Evolutionary conservation across 2,888 invertebrate species (phyloP), one percentile per base, ranked within the genome.

Genomic region (Heliconius ismenius): DNA sequence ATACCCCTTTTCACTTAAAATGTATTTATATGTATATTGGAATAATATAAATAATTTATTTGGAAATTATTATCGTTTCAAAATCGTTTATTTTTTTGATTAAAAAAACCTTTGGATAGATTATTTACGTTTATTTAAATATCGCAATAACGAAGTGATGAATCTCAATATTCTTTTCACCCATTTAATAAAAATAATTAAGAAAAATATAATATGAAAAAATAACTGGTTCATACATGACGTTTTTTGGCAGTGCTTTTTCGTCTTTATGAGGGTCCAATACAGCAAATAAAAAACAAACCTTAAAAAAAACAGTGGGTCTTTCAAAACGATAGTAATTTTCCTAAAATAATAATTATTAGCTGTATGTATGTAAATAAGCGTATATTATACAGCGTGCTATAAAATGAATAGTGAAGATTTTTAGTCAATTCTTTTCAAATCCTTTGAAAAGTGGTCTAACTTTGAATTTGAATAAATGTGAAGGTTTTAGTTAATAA

Each of bases 401-500:
- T 65, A 32, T 28, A 64, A 64, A 36, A 32, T 21, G 1, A 11
- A 21, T n/a, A 65, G 64, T 65, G 64, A 21, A 28, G 18, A 28
- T 63, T 26, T 64, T 65, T 21, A 10, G 21, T 65, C 32, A 65
- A 65, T 36, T 36, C 21, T n/a, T n/a, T 11, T 65, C 64, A 65
- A 65, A 65, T 65, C 64, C 36, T 21, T 36, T n/a, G 11, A 36
- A 65, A 65, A 65, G n/a, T 65, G 64, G 64, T 36, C 64, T 64
- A 64, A 64, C 64, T 32, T 10, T 21, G 0, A 28, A 24, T 62
- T 62, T 62, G 11, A 24, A 62, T 15, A 26, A 62, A 26, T 15
- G 26, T 15, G 49, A 49, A 9, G 3, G 4, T 49, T 49, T 18
- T 18, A 49, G 21, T 49, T 49, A 49, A 49, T 49, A 49, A 49